Evolutionary conservation across 1,140 invertebrate genomes (phyloP).

Genomic region (Eurosta solidaginis): DNA sequence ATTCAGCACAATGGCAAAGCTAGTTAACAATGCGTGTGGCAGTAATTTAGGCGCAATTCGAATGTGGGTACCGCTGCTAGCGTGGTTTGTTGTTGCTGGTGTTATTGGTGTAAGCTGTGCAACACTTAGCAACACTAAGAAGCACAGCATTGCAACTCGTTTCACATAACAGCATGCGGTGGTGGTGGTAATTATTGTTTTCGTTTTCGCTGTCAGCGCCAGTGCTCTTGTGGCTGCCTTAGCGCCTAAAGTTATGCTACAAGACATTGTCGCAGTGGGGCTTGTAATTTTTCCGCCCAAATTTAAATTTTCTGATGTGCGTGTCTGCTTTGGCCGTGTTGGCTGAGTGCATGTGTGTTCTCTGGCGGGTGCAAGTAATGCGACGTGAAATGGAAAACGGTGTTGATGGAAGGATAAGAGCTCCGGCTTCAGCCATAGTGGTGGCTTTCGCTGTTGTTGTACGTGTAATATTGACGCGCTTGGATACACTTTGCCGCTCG

Average conservation of each 20-base stretch:
- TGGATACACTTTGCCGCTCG: too few species aligned
- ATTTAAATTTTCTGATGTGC: not conserved
- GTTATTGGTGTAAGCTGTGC: not conserved
- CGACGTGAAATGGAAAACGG: not conserved
- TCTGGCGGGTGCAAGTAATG: not conserved
- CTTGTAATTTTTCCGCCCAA: not conserved
- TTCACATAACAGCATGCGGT: not conserved
- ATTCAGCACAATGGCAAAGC: not conserved
- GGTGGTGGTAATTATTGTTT: not conserved
- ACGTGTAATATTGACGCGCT: too few species aligned
- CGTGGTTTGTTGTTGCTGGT: not conserved
- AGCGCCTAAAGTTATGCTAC: not conserved
- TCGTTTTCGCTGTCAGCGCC: not conserved
- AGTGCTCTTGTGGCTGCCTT: too few species aligned
- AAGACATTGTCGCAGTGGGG: not conserved
- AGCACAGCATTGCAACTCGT: not conserved
- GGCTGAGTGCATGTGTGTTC: not conserved
- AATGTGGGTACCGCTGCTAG: not conserved
- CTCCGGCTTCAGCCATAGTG: not conserved
- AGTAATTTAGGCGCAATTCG: not conserved
- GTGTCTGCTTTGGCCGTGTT: not conserved
- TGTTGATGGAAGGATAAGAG: not conserved
- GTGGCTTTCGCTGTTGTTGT: too few species aligned
- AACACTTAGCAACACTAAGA: not conserved
- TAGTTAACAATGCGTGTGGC: not conserved